Conservation (phyloP, 2,888 invertebrate genomes). For the Anagyrus pseudococci region DNA sequence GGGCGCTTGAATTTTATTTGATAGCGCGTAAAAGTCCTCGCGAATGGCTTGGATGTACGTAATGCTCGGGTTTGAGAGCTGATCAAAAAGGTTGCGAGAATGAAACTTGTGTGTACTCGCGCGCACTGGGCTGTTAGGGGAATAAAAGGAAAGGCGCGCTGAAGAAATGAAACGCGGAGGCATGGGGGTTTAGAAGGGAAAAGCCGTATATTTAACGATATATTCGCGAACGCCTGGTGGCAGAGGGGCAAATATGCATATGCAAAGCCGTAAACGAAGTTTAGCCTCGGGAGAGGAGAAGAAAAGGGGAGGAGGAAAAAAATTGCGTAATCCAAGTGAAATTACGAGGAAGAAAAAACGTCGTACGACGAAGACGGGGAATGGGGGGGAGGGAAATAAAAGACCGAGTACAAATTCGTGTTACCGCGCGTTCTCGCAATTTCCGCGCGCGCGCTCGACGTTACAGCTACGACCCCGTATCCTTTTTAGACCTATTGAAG, state of each 20-base stretch:
- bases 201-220: conserved; percentile 17
- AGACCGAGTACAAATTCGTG: neutral
- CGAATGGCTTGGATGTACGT: too few relatives aligned
- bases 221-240: conserved; percentile 6
- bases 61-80: too few relatives aligned
- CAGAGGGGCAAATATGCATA: conserved; percentile 21
- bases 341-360: conserved; percentile 17
- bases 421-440: conserved; percentile 2
- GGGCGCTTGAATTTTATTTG: too few relatives aligned
- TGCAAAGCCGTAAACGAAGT: conserved; percentile 13
- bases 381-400: neutral
- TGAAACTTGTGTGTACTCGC: too few relatives aligned
- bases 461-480: too few relatives aligned
- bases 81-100: too few relatives aligned
- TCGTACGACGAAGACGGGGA: neutral
- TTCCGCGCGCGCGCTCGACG: too few relatives aligned
- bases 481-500: too few relatives aligned
- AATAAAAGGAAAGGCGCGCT: too few relatives aligned
- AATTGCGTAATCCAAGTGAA: conserved; percentile 14
- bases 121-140: too few relatives aligned
- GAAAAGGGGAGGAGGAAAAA: conserved; percentile 5
- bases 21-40: too few relatives aligned
- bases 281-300: neutral
- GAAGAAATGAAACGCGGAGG: too few relatives aligned
- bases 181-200: conserved; percentile 1